Evolutionary conservation across 2,888 invertebrate genomes (phyloP).

Genomic region (Bellardia bayeri): DNA sequence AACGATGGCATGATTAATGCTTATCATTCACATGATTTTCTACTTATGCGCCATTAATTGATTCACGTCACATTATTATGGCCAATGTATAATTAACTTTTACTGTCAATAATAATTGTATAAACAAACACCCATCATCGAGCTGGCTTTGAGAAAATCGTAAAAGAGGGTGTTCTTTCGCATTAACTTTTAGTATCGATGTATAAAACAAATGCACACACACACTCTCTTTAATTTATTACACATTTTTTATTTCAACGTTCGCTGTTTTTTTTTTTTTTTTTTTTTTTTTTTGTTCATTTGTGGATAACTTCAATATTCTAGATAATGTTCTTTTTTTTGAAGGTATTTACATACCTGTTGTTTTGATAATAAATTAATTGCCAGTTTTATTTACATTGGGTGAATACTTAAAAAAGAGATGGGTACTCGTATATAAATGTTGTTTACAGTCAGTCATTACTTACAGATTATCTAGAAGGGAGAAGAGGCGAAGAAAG

Average conservation of each 20-base stretch:
- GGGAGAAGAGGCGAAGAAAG: neutral
- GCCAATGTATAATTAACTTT: slow-evolving; percentile 46
- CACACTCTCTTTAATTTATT: slow-evolving; percentile 25
- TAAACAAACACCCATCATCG: slow-evolving; percentile 41
- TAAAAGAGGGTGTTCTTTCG: slow-evolving; percentile 57
- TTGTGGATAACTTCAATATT: slow-evolving; percentile 13
- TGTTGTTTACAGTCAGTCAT: neutral
- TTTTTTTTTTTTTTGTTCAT: neutral
- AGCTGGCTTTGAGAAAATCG: slow-evolving; percentile 9
- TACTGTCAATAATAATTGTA: slow-evolving; percentile 49
- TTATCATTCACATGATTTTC: slow-evolving; percentile 50
- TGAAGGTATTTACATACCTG: slow-evolving; percentile 36
- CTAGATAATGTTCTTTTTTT: slow-evolving; percentile 25
- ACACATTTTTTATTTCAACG: neutral
- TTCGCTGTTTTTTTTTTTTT: slow-evolving; percentile 10
- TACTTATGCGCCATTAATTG: slow-evolving; percentile 47
- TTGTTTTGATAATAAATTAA: slow-evolving; percentile 50
- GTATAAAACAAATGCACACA: neutral
- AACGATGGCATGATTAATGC: neutral
- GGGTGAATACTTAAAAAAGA: neutral
- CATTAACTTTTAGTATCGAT: neutral
- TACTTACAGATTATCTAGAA: slow-evolving; percentile 17
- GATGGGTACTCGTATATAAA: slow-evolving; percentile 1
- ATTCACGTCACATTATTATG: slow-evolving; percentile 49
- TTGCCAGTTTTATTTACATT: slow-evolving; percentile 49